Conservation (phyloP, 2,888 invertebrate genomes). For the Scaptomyza parva region DNA sequence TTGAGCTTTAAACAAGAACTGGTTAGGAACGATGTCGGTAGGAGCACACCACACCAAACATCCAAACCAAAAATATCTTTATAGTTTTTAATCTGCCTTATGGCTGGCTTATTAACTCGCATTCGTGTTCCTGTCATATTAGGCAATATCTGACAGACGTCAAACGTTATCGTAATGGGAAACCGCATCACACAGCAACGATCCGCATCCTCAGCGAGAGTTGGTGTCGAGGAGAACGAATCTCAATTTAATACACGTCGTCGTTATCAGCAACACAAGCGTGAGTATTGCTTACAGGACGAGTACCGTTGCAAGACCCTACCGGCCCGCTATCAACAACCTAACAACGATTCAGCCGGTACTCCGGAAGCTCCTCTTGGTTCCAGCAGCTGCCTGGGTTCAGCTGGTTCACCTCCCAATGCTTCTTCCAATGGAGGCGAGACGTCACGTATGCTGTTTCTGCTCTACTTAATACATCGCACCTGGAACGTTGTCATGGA, state of each 20-base stretch:
- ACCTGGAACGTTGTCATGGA: slow-evolving; percentile 89
- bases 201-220: slow-evolving; percentile 31
- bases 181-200: slow-evolving; percentile 55
- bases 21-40: slow-evolving; percentile 55
- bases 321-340: slow-evolving; percentile 68
- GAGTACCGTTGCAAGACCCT: slow-evolving; percentile 79
- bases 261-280: slow-evolving; percentile 72
- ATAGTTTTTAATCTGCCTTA: not conserved
- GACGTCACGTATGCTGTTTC: slow-evolving; percentile 87
- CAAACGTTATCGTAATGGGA: slow-evolving; percentile 59
- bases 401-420: slow-evolving; percentile 38
- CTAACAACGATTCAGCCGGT: not conserved
- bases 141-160: slow-evolving; percentile 67
- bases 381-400: slow-evolving; percentile 68
- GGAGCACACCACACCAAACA: slow-evolving; percentile 16
- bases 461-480: slow-evolving; percentile 89
- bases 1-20: slow-evolving; percentile 49
- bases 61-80: not conserved
- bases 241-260: slow-evolving; percentile 64
- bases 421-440: slow-evolving; percentile 83
- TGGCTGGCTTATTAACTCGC: slow-evolving; percentile 40
- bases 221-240: slow-evolving; percentile 26
- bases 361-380: slow-evolving; percentile 30
- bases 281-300: slow-evolving; percentile 63
- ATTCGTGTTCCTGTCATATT: slow-evolving; percentile 61